These are phyloP conservation scores for Gasteruption jaculator DNA, from an alignment of 2,888 invertebrate species.

Conservation along the genomic window DNA sequence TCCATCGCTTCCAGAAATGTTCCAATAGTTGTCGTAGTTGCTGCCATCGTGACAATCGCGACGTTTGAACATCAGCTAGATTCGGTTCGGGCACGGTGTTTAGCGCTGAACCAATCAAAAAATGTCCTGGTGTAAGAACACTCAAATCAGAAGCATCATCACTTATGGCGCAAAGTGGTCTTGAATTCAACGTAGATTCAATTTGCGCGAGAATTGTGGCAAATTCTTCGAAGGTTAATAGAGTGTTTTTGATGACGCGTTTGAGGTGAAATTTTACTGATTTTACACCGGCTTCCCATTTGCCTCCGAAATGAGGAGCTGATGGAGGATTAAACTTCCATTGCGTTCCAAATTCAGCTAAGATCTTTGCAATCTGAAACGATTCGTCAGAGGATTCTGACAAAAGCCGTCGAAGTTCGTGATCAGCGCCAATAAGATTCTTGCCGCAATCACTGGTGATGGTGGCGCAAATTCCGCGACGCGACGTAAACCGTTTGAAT, in stretches of 20 bases:
- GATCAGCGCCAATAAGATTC: slow-evolving; percentile 10
- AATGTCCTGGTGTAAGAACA: slow-evolving; percentile 1
- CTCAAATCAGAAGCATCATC: neutral
- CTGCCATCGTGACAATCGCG: slow-evolving; percentile 1
- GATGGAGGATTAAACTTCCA: slow-evolving; percentile 40
- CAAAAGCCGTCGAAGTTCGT: slow-evolving; percentile 5
- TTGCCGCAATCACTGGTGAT: no score
- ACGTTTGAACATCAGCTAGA: neutral
- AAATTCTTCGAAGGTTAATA: neutral
- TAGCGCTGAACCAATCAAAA: neutral
- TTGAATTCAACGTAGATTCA: neutral
- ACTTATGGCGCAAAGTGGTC: neutral
- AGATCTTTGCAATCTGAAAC: slow-evolving; percentile 10
- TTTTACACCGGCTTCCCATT: slow-evolving; percentile 41
- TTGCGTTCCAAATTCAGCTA: slow-evolving; percentile 19
- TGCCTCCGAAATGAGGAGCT: slow-evolving; percentile 37
- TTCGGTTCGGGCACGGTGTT: neutral
- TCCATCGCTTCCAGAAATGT: neutral
- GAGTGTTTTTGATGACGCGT: slow-evolving; percentile 23
- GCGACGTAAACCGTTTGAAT: slow-evolving; percentile 21
- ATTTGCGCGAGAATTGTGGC: neutral
- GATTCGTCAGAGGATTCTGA: no score
- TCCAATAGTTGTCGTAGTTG: neutral
- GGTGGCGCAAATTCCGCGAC: no score
- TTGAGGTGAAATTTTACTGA: slow-evolving; percentile 34